A percentile compares a stretch with the other conserved stretches of the same genome.
These are phyloP conservation scores for Trichechus manatus DNA, from an alignment of 2,113 vertebrate genomes.

Conservation along the genomic window DNA sequence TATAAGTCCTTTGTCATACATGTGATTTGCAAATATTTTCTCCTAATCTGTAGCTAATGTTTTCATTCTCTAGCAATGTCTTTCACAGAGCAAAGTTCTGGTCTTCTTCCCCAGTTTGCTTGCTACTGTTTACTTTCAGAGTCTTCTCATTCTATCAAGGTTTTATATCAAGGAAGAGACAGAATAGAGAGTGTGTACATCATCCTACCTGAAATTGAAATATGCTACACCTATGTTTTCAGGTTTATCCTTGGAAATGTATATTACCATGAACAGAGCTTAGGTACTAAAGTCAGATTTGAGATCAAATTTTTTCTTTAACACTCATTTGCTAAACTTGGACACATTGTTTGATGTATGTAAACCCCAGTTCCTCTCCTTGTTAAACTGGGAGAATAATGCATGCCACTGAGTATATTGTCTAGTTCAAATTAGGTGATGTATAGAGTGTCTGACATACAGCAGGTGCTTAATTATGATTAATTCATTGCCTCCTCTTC, in stretches of 20 bases:
- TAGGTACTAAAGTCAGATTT: not conserved
- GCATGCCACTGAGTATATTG: not conserved
- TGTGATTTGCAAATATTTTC: not conserved
- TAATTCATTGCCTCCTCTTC: not conserved
- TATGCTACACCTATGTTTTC: not conserved
- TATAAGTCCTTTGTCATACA: not conserved
- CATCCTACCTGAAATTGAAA: not conserved
- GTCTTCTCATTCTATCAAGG: not conserved
- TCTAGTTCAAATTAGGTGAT: not conserved
- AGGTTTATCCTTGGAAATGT: not conserved
- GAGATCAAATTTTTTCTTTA: not conserved
- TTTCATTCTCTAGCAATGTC: not conserved
- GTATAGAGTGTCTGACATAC: not conserved
- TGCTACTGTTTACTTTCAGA: not conserved
- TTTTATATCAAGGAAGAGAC: not conserved
- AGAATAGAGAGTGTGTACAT: not conserved
- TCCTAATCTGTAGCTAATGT: not conserved
- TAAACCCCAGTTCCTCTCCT: not conserved
- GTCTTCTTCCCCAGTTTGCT: not conserved
- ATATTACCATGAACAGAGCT: not conserved
- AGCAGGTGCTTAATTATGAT: not conserved
- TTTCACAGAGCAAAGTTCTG: not conserved
- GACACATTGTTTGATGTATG: not conserved
- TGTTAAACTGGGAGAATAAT: not conserved
- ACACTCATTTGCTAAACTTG: not conserved